Evolutionary conservation across 2,797 vertebrate species (phyloP), one percentile per base, ranked within the genome.

Genomic region (Leucoraja ocellata): DNA sequence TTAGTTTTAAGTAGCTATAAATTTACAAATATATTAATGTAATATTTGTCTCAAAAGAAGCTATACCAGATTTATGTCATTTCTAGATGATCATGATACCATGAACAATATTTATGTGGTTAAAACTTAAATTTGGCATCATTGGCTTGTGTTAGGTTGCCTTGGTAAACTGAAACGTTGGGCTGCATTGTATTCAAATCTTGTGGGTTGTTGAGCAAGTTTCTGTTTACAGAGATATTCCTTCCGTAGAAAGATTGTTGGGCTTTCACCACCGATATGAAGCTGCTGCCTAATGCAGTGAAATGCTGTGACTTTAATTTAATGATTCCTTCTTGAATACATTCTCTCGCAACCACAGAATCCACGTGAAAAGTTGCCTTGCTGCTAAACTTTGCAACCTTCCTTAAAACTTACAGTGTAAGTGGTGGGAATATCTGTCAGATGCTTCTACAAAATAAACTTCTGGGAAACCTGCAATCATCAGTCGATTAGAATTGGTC

Each of bases 221-320:
- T 92, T 76, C 25, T 76, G 36, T 39, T 74, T n/a, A 39, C 39
- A 54, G 23, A 76, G 10, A 13, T 92, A 36, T 28, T 88, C 39
- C 90, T 54, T 74, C 39, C 25, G 3, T 92, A 65, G 18, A 18
- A 16, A 88, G 6, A 8, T 83, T 88, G 61, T 8, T 65, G 16
- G 84, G 63, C 36, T 91, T 28, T 14, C 63, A 73, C 21, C 16
- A 36, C 7, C 88, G 16, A 39, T 16, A 18, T 73, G 28, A 54
- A 3, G 73, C 28, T 46, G 8, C 36, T 91, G n/a, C 63, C 16
- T 21, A 73, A 73, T 91, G 18, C 63, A 71, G 36, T 23, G 90
- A 91, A 88, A 74, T 74, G 90, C 39, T 54, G n/a, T 91, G 36
- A 54, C 90, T 73, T 91, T 71, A 28, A 61, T 25, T 54, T 84